These are phyloP conservation scores for Enteromius treurensis DNA, from an alignment of 2,797 vertebrate genomes.

Conservation along the genomic window DNA sequence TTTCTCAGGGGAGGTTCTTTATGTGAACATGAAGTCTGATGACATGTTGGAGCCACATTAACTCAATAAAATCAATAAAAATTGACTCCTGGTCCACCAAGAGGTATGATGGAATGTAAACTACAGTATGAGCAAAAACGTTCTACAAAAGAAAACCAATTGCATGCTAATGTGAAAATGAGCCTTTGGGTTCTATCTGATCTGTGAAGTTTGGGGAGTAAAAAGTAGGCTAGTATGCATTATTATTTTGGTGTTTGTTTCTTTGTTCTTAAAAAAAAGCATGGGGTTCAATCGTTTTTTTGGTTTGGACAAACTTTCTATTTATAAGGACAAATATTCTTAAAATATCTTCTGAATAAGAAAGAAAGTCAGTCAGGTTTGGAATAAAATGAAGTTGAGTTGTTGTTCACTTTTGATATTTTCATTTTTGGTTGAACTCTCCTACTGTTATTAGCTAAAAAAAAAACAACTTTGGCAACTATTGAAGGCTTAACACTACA, in stretches of 20 bases:
- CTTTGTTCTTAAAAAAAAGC: not conserved
- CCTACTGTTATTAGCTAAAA: not conserved
- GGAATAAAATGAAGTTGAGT: not conserved
- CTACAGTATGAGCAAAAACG: not conserved
- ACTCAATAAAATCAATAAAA: slow-evolving; percentile 1
- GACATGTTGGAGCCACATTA: slow-evolving; percentile 15
- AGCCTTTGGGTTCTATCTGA: not conserved
- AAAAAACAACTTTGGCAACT: not conserved
- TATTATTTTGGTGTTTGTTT: not conserved
- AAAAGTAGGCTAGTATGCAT: not conserved
- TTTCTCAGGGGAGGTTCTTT: not conserved
- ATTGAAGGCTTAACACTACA: not conserved
- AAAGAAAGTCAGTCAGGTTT: not conserved
- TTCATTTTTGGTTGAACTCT: not conserved
- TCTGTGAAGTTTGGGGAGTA: not conserved
- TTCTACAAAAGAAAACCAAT: slow-evolving; percentile 24
- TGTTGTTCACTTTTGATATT: not conserved
- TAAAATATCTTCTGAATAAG: not conserved
- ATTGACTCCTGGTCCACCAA: not conserved
- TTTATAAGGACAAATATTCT: not conserved
- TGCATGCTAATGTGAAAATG: not conserved
- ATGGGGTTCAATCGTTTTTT: not conserved
- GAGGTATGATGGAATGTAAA: slow-evolving; percentile 34
- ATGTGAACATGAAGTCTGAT: slow-evolving; percentile 4
- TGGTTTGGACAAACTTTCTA: not conserved